Evolutionary conservation across 2,888 invertebrate genomes (phyloP).

Genomic region (Acanthosepion esculentum): DNA sequence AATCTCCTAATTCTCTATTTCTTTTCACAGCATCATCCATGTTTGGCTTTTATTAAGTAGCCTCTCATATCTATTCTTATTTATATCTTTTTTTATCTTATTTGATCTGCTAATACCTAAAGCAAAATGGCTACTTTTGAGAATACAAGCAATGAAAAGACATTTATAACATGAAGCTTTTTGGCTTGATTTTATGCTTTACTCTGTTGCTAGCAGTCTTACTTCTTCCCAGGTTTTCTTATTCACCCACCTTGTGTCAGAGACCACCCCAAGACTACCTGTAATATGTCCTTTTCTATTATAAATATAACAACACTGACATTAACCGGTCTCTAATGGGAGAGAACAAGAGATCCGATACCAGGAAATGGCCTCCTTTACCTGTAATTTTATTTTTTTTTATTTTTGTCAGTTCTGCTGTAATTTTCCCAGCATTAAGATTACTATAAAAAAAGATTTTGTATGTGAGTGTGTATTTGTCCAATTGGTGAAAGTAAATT

Average conservation of each 20-base stretch:
- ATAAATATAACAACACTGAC: not conserved
- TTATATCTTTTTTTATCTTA: no score
- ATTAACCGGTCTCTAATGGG: not conserved
- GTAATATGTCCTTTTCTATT: not conserved
- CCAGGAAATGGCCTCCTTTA: not conserved
- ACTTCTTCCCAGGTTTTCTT: not conserved
- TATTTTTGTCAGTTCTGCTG: not conserved
- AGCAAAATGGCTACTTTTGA: not conserved
- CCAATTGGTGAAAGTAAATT: no score
- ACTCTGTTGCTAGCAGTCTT: not conserved
- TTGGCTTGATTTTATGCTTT: not conserved
- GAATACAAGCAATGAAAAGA: not conserved
- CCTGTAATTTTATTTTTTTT: not conserved
- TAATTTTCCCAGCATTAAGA: not conserved
- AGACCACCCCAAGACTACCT: not conserved
- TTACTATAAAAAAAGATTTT: not conserved
- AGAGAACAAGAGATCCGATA: not conserved
- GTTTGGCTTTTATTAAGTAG: no score
- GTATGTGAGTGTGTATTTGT: not conserved
- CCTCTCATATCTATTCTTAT: no score
- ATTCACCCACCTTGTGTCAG: not conserved
- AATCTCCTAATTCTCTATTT: no score
- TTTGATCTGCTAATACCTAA: no score
- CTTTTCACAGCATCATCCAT: no score
- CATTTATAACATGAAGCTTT: not conserved